A percentile compares a stretch with the other conserved stretches of the same genome.
These are phyloP conservation scores for Eonycteris spelaea DNA, from an alignment of 2,113 vertebrate genomes.

Conservation along the genomic window DNA sequence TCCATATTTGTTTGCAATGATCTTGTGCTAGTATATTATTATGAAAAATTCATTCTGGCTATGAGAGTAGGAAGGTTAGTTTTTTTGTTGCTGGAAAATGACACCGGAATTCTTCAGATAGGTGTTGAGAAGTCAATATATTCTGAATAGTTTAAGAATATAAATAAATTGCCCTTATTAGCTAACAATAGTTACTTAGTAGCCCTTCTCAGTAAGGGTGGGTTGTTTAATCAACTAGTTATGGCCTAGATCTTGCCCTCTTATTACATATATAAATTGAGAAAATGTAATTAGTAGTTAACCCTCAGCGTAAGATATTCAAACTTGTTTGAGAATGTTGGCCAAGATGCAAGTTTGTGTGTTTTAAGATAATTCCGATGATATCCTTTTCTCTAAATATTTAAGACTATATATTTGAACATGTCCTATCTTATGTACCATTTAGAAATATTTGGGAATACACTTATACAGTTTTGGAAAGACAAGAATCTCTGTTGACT, in stretches of 20 bases:
- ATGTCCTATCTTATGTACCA: conserved; percentile 36
- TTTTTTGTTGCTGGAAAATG: not conserved
- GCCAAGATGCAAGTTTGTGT: not conserved
- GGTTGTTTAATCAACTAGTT: not conserved
- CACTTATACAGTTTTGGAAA: conserved; percentile 19
- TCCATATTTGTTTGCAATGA: not conserved
- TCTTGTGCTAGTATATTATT: not conserved
- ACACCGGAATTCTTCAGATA: not conserved
- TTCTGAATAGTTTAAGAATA: conserved; percentile 13
- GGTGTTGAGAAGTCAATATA: not conserved
- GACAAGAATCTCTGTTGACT: not conserved
- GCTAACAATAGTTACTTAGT: not conserved
- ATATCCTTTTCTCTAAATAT: conserved; percentile 53
- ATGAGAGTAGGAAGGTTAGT: not conserved
- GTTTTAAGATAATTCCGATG: not conserved
- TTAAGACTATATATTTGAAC: conserved; percentile 39
- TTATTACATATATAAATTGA: not conserved
- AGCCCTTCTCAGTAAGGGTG: not conserved
- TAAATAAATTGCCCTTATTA: not conserved
- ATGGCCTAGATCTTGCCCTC: not conserved
- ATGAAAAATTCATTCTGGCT: conserved; percentile 2
- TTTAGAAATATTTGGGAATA: conserved; percentile 38
- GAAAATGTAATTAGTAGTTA: not conserved
- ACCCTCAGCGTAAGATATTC: not conserved
- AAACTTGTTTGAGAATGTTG: conserved; percentile 13